phyloP scores from a whole-genome alignment of 2,113 vertebrate species.

The Chionodraco myersi region DNA sequence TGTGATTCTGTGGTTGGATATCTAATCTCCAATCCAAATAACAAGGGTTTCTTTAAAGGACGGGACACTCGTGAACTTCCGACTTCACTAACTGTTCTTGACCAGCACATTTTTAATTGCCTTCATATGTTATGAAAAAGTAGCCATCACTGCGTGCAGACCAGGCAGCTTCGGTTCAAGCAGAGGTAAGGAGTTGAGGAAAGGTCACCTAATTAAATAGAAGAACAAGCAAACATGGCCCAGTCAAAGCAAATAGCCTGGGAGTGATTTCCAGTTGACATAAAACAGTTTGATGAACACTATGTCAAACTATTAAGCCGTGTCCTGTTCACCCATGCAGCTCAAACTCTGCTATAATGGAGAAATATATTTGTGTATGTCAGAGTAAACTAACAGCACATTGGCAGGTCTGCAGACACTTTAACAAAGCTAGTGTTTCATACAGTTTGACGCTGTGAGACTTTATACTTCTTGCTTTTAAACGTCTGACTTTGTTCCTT shows the following conservation, averaged over 20 bases:
- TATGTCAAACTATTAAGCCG: slow-evolving; percentile 38
- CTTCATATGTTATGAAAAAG: slow-evolving; percentile 35
- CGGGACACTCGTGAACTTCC: slow-evolving; percentile 8
- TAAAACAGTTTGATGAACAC: slow-evolving; percentile 47
- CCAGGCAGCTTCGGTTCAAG: slow-evolving; percentile 32
- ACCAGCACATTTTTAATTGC: slow-evolving; percentile 44
- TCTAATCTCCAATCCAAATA: too few relatives aligned
- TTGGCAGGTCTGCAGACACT: slow-evolving; percentile 37
- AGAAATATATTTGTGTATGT: slow-evolving; percentile 47
- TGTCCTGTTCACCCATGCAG: slow-evolving; percentile 23
- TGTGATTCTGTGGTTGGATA: too few relatives aligned
- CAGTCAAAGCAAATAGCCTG: slow-evolving; percentile 56
- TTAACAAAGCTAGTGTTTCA: slow-evolving; percentile 38
- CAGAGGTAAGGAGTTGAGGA: slow-evolving; percentile 34
- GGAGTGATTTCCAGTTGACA: slow-evolving; percentile 55
- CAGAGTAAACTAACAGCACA: slow-evolving; percentile 12
- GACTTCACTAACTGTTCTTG: slow-evolving; percentile 5
- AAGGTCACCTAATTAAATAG: slow-evolving; percentile 47
- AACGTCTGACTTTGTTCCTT: slow-evolving; percentile 48
- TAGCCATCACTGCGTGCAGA: slow-evolving; percentile 1
- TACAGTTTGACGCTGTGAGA: slow-evolving; percentile 26
- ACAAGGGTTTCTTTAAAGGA: too few relatives aligned
- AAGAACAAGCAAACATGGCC: slow-evolving; percentile 56
- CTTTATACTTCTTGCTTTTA: slow-evolving; percentile 47
- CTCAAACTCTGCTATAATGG: slow-evolving; percentile 32